Base-by-base conservation (phyloP, 2,797 vertebrate species). In the Acridotheres tristis region DNA sequence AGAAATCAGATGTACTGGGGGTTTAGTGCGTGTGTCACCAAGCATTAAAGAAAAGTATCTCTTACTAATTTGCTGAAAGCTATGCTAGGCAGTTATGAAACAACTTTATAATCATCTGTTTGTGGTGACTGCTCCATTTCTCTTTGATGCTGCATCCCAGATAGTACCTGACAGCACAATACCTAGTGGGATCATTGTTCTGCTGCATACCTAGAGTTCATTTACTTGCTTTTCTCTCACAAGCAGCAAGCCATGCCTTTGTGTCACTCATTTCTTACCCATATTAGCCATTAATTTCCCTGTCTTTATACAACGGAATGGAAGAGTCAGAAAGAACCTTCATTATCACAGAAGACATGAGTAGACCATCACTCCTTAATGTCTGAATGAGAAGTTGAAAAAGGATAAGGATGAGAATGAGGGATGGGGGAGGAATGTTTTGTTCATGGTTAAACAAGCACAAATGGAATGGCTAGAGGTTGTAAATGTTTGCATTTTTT, bases 61-160 rank as follows among this genome's bases (percentile, higher is more conserved):
- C 87, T 77, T n/a, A 14, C 51, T 85, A 91, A 94, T 90, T 96
- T 90, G 87, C 83, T 85, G 81, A 90, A 94, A 88, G 63, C 55
- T 81, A 34, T 7, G 16, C 25, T 13, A 95, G 76, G 59, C 69
- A 86, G 51, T 40, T 87, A 65, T 30, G 71, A 90, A 94, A 84
- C 38, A 88, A 93, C 36, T 90, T 86, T 5, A 30, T 82, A 78
- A 87, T 90, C 27, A 74, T 62, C 73, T 58, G 25, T 81, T 90
- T 88, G 88, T 53, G 34, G 69, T 79, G 62, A 69, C 53, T 90
- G 79, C 45, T 92, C 50, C 50, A 67, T 63, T 78, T 86, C 30
- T 86, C 61, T 96, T 95, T 93, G 83, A 93, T 71, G 80, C 75
- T 91, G 18, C 71, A 80, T 45, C 38, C 67, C 71, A 86, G 57